Conservation (phyloP, 2,797 vertebrate genomes). For the Atherinosoma microstoma region DNA sequence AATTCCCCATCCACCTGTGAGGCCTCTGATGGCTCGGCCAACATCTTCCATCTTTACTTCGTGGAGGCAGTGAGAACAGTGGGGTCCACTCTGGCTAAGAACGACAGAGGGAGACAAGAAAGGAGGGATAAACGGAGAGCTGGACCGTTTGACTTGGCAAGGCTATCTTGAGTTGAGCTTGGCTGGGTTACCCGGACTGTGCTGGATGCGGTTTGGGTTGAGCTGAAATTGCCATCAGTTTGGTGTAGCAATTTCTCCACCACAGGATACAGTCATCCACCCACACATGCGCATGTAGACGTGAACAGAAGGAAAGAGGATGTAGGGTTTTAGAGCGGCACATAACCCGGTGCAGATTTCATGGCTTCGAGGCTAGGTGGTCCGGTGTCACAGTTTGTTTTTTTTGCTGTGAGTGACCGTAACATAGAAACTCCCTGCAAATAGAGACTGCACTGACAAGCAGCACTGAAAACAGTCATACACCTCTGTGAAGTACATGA, state of each 20-base stretch:
- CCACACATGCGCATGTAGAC: slow-evolving; percentile 66
- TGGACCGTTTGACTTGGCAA: slow-evolving; percentile 68
- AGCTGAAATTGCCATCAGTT: slow-evolving; percentile 52
- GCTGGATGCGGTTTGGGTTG: slow-evolving; percentile 51
- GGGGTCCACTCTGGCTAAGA: slow-evolving; percentile 55
- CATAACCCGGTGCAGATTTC: slow-evolving; percentile 62
- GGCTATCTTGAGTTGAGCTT: slow-evolving; percentile 76
- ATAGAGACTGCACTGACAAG: slow-evolving; percentile 76
- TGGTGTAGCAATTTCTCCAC: slow-evolving; percentile 59
- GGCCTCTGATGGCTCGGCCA: slow-evolving; percentile 66
- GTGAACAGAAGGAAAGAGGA: slow-evolving; percentile 36
- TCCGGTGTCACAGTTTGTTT: slow-evolving; percentile 52
- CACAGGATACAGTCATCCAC: slow-evolving; percentile 63
- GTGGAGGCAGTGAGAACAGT: slow-evolving; percentile 64
- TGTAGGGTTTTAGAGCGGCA: slow-evolving; percentile 54
- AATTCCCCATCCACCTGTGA: slow-evolving; percentile 64
- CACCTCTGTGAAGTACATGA: slow-evolving; percentile 55
- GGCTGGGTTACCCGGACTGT: slow-evolving; percentile 66
- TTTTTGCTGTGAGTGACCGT: slow-evolving; percentile 55
- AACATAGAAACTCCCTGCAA: slow-evolving; percentile 60
- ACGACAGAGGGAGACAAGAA: slow-evolving; percentile 5
- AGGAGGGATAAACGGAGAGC: slow-evolving; percentile 40
- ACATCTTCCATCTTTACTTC: slow-evolving; percentile 66
- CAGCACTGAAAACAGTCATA: slow-evolving; percentile 69
- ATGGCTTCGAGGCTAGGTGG: slow-evolving; percentile 49